Evolutionary conservation across 2,888 invertebrate species (phyloP).

Genomic region (Ennomos fuscantarius): DNA sequence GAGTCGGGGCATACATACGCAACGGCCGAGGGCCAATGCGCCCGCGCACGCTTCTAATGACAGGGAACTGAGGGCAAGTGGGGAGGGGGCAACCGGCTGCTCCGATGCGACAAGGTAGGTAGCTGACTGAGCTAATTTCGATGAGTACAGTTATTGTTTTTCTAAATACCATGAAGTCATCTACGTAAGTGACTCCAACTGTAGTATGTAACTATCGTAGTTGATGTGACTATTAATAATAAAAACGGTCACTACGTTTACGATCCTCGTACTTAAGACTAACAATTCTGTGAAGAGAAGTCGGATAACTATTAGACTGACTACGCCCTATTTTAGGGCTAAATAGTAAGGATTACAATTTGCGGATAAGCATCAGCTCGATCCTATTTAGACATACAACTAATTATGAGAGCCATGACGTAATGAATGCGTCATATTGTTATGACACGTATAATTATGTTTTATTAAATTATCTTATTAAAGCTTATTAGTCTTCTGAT

Average conservation of each 20-base stretch:
- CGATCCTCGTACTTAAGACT: too few species aligned
- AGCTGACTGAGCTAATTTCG: slow-evolving; percentile 36
- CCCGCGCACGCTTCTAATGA: slow-evolving; percentile 82
- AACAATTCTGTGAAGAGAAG: too few species aligned
- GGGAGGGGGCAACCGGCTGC: slow-evolving; percentile 69
- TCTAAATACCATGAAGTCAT: neutral
- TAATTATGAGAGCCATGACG: too few species aligned
- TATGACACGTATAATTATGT: neutral
- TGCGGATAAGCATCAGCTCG: too few species aligned
- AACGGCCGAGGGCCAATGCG: slow-evolving; percentile 78
- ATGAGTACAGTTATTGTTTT: too few species aligned
- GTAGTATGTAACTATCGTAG: neutral
- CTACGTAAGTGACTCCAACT: neutral
- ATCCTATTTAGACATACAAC: too few species aligned
- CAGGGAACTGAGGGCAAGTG: slow-evolving; percentile 55
- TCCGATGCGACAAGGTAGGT: slow-evolving; percentile 58
- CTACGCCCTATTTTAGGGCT: too few species aligned
- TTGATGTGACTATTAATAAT: too few species aligned
- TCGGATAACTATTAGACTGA: too few species aligned
- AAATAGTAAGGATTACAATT: too few species aligned
- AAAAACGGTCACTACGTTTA: too few species aligned
- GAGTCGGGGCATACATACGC: slow-evolving; percentile 40
- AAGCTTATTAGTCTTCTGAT: neutral
- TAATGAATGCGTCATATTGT: too few species aligned
- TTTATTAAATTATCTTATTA: neutral